Evolutionary conservation across 2,797 vertebrate species (phyloP), one percentile per base, ranked within the genome.

Genomic region (Rousettus madagascariensis): DNA sequence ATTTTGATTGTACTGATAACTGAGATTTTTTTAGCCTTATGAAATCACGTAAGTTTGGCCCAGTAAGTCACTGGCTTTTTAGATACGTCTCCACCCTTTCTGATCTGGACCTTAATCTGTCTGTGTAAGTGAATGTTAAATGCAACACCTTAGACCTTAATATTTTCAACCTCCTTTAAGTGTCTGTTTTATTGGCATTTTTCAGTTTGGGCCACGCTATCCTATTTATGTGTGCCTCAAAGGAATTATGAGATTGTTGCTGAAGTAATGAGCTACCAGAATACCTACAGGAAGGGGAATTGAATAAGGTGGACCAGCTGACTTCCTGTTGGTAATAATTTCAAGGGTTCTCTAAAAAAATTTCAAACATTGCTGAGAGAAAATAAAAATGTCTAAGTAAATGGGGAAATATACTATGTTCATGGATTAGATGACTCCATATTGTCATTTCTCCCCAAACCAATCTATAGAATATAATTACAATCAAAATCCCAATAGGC

Each of bases 301-400:
- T 69, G 24, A 28, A 24, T 69, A 36, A 61, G 17, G 28, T 79
- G 20, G 59, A 71, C 53, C 36, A 68, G 24, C 85, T 55, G 22
- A 77, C 15, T 86, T 88, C 38, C 26, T 75, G 17, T 92, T 68
- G 41, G 33, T 84, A 75, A 36, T 95, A 41, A 87, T 94, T 90
- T 84, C 36, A 88, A 20, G 41, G 63, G 55, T 92, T 77, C 93
- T 88, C 55, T 77, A 86, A 55, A 69, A 16, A 20, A 33, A 8
- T 82, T 53, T 28, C 33, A 96, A 74, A 78, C 26, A 26, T 83
- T 75, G 0, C 53, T 72, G 28, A 91, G 16, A 86, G 19, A 86
- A 96, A 93, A 86, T 74, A 61, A 89, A 89, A 83, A 78, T 28
- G 12, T 36, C 20, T 86, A 86, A 83, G 22, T 89, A 96, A 85